Percentiles rank a stretch among this genome's conserved stretches.
Evolutionary conservation across 2,888 invertebrate genomes (phyloP).

Genomic region (Leucoptera coffeella): DNA sequence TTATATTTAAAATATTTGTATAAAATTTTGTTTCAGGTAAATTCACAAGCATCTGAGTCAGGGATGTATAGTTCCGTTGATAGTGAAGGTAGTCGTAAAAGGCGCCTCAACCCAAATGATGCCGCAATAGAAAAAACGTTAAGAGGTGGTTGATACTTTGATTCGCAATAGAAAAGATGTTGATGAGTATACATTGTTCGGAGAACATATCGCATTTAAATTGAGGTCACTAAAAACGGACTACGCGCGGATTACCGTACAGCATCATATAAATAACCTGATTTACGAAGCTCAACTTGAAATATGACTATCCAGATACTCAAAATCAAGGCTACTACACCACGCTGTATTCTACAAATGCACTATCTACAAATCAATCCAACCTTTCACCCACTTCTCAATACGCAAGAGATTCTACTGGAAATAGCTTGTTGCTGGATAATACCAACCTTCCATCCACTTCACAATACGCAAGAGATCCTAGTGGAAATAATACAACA

Average conservation of each 20-base stretch:
- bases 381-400: slow-evolving; percentile 7
- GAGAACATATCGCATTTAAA: slow-evolving; percentile 7
- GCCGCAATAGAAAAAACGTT: slow-evolving; percentile 7
- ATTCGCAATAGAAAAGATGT: slow-evolving; percentile 7
- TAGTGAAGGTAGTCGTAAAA: slow-evolving; percentile 8
- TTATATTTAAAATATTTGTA: slow-evolving; percentile 9
- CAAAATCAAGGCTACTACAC: not conserved
- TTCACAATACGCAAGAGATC: slow-evolving; percentile 5
- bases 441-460: slow-evolving; percentile 7
- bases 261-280: slow-evolving; percentile 8
- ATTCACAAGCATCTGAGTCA: slow-evolving; percentile 3
- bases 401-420: slow-evolving; percentile 5
- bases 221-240: slow-evolving; percentile 5
- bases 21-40: slow-evolving; percentile 8
- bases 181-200: slow-evolving; percentile 8
- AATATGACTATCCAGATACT: not conserved
- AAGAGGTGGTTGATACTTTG: slow-evolving; percentile 5
- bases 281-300: slow-evolving; percentile 7
- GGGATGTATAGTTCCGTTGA: slow-evolving; percentile 8
- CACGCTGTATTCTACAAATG: not conserved
- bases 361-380: slow-evolving; percentile 7
- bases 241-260: slow-evolving; percentile 8
- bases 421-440: slow-evolving; percentile 5
- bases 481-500: slow-evolving; percentile 1
- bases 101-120: slow-evolving; percentile 7